Evolutionary conservation across 2,797 vertebrate genomes (phyloP).

Genomic region (Myotis planiceps): DNA sequence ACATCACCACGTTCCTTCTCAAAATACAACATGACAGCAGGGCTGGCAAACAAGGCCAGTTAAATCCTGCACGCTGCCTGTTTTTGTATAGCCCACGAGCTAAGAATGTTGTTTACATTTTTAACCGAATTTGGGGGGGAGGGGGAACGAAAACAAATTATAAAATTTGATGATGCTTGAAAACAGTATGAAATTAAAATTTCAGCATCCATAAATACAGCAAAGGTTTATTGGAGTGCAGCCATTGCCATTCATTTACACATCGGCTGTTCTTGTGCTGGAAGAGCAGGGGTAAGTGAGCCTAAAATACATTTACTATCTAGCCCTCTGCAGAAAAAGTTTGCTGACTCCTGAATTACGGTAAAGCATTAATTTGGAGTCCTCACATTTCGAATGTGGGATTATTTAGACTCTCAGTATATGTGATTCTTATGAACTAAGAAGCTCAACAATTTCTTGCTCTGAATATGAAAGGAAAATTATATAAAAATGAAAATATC

Average conservation of each 20-base stretch:
- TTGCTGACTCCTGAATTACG: not conserved
- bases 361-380: slow-evolving; percentile 6
- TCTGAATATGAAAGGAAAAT: not conserved
- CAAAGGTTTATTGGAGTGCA: not conserved
- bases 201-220: not conserved
- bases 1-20: not conserved
- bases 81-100: not conserved
- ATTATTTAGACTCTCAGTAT: not conserved
- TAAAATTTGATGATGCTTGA: not conserved
- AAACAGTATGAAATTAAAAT: slow-evolving; percentile 33
- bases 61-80: not conserved
- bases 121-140: not conserved
- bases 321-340: not conserved
- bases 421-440: not conserved
- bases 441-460: not conserved
- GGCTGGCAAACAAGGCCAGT: not conserved
- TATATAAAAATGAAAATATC: not conserved
- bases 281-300: not conserved
- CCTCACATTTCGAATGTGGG: not conserved
- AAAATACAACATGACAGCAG: not conserved
- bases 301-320: not conserved
- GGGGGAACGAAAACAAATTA: not conserved
- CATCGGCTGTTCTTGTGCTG: not conserved
- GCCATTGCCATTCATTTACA: not conserved
- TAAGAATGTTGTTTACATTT: not conserved